A percentile compares a stretch with the other conserved stretches of the same genome.
These are phyloP conservation scores for Lysiphlebus fabarum DNA, from an alignment of 1,140 invertebrate genomes.

Conservation along the genomic window DNA sequence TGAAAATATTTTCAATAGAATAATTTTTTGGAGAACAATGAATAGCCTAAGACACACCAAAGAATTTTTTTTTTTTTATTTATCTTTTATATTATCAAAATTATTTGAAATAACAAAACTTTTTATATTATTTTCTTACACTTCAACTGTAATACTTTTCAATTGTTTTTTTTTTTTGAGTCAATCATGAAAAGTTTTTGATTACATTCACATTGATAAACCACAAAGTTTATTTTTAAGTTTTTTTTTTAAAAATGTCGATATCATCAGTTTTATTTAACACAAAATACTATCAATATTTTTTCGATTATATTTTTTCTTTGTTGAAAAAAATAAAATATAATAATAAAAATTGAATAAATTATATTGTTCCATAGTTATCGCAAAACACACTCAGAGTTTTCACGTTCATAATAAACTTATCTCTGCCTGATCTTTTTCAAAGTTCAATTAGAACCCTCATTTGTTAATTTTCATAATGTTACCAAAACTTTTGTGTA, in stretches of 20 bases:
- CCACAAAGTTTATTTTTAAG: slow-evolving; percentile 24
- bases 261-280: background rate
- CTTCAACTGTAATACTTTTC: background rate
- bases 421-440: no score
- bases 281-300: background rate
- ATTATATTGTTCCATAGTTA: no score
- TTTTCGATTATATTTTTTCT: background rate
- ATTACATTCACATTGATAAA: slow-evolving; percentile 26
- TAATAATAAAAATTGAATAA: no score
- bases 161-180: slow-evolving; percentile 31
- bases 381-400: no score
- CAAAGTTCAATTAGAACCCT: no score
- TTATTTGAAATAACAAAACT: slow-evolving; percentile 14
- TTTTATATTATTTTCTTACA: slow-evolving; percentile 19
- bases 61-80: background rate
- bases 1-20: no score
- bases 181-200: slow-evolving; percentile 36
- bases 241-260: slow-evolving; percentile 8
- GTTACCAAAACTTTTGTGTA: no score
- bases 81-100: slow-evolving; percentile 1
- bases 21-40: no score
- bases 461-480: no score
- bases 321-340: background rate
- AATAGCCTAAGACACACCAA: no score
- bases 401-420: no score